These are phyloP conservation scores for Rhimphoctona megacephalus DNA, from an alignment of 2,888 invertebrate genomes.

Conservation along the genomic window DNA sequence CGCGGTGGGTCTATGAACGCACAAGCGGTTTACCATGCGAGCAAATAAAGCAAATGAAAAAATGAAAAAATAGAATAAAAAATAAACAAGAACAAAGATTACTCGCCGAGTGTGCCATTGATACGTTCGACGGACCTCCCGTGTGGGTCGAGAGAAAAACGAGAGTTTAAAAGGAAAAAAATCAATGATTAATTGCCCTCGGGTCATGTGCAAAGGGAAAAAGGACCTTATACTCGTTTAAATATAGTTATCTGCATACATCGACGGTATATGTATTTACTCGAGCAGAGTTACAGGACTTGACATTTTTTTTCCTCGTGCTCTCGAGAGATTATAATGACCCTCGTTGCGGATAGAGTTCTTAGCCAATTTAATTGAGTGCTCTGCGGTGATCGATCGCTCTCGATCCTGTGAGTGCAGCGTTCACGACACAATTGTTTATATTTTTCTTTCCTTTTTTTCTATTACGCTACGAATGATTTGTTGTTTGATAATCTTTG, in stretches of 20 bases:
- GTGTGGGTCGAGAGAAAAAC: constrained; percentile 48
- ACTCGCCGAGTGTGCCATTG: constrained; percentile 37
- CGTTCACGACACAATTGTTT: constrained; percentile 5
- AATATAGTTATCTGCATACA: constrained; percentile 31
- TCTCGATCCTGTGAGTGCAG: constrained; percentile 27
- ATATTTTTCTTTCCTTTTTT: neutral
- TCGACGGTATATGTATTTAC: constrained; percentile 7
- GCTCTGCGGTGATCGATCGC: constrained; percentile 46
- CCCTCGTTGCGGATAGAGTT: constrained; percentile 27
- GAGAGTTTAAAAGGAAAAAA: constrained; percentile 33
- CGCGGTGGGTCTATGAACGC: constrained; percentile 44
- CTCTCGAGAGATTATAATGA: constrained; percentile 41
- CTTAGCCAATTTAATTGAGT: constrained; percentile 53
- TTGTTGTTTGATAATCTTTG: constrained; percentile 36
- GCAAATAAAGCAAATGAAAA: constrained; percentile 6
- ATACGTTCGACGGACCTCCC: constrained; percentile 50
- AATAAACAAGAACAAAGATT: constrained; percentile 9
- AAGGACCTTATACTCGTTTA: constrained; percentile 14
- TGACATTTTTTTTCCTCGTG: constrained; percentile 24
- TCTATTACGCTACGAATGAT: constrained; percentile 12
- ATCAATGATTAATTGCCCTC: constrained; percentile 46
- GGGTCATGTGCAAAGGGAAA: constrained; percentile 32
- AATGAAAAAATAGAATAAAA: constrained; percentile 11
- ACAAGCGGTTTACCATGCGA: constrained; percentile 20
- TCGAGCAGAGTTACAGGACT: neutral